These are phyloP conservation scores for Melieria omissa DNA, from an alignment of 2,888 invertebrate species.

Conservation along the genomic window DNA sequence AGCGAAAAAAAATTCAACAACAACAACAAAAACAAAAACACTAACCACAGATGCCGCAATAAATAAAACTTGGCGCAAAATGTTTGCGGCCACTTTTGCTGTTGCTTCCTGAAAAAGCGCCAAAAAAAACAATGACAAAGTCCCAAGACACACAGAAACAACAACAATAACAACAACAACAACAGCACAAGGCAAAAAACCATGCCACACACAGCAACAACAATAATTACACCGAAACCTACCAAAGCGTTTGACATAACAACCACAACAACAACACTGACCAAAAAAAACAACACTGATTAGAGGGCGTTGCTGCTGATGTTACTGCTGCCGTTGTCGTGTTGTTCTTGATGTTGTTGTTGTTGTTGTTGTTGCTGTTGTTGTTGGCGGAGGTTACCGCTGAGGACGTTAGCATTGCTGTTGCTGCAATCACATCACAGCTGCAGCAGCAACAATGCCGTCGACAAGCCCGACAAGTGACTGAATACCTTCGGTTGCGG, in stretches of 20 bases:
- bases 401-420: slow-evolving; percentile 29
- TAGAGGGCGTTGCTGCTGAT: slow-evolving; percentile 21
- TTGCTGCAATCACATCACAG: slow-evolving; percentile 41
- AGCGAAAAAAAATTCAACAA: not conserved
- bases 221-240: not conserved
- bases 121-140: no score
- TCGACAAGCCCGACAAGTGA: no score
- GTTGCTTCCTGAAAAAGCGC: no score
- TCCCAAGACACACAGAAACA: no score
- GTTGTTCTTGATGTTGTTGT: slow-evolving; percentile 5
- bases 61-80: not conserved
- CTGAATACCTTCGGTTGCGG: slow-evolving; percentile 22
- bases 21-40: not conserved
- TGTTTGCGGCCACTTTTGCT: not conserved
- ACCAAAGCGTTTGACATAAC: not conserved
- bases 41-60: not conserved
- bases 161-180: not conserved
- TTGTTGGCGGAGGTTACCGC: slow-evolving; percentile 50
- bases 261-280: not conserved
- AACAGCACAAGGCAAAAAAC: not conserved
- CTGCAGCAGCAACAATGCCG: no score
- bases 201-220: not conserved
- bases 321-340: not conserved
- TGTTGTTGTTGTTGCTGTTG: slow-evolving; percentile 21
- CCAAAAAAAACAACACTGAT: slow-evolving; percentile 8